A percentile compares a stretch with the other conserved stretches of the same genome.
These are phyloP conservation scores for Chaetophractus vellerosus DNA, from an alignment of 2,797 vertebrate genomes.

Conservation along the genomic window DNA sequence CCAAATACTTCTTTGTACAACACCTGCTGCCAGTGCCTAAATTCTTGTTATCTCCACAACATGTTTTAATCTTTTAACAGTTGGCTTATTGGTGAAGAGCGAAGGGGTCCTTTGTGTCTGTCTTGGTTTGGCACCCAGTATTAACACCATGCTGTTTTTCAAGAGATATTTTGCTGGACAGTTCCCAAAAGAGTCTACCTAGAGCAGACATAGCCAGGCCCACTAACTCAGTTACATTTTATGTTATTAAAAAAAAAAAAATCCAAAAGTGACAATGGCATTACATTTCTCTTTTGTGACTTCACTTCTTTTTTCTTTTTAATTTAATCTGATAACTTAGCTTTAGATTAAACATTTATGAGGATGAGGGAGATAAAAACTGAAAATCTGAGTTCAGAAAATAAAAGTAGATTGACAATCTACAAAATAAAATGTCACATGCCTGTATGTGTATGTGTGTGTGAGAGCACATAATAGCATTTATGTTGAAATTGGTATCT, in stretches of 20 bases:
- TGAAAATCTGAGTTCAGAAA: slow-evolving; percentile 15
- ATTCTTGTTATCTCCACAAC: slow-evolving; percentile 87
- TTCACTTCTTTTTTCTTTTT: not conserved
- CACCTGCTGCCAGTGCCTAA: slow-evolving; percentile 87
- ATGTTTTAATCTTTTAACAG: slow-evolving; percentile 85
- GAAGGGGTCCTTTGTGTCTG: slow-evolving; percentile 86
- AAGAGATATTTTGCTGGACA: slow-evolving; percentile 83
- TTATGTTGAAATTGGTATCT: not conserved
- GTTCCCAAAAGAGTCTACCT: slow-evolving; percentile 76
- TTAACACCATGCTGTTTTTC: slow-evolving; percentile 86
- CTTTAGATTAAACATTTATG: not conserved
- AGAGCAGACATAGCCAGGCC: slow-evolving; percentile 67
- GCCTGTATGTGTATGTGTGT: not conserved
- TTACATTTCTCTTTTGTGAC: slow-evolving; percentile 5
- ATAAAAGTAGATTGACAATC: not conserved
- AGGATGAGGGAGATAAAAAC: not conserved
- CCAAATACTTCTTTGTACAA: slow-evolving; percentile 85
- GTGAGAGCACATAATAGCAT: not conserved
- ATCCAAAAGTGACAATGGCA: slow-evolving; percentile 53
- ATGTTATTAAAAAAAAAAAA: not conserved
- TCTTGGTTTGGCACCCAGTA: slow-evolving; percentile 80
- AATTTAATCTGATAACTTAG: slow-evolving; percentile 63
- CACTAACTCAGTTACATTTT: slow-evolving; percentile 64
- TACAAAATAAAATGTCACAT: not conserved
- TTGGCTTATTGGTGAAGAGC: slow-evolving; percentile 84